These are phyloP conservation scores for Clarias laeviceps DNA, from an alignment of 2,797 vertebrate genomes.

Conservation along the genomic window DNA sequence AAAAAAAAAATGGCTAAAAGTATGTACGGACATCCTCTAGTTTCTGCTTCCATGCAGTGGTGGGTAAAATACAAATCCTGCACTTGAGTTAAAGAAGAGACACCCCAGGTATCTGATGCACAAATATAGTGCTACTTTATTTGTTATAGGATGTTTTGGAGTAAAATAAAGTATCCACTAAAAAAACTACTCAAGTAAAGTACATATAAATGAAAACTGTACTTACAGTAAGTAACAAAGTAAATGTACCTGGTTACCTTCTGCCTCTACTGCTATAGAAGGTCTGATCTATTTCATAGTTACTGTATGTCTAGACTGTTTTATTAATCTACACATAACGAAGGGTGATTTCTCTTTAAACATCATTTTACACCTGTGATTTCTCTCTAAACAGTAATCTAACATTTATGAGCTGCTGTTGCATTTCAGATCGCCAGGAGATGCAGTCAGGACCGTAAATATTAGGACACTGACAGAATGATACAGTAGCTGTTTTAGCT, in stretches of 20 bases:
- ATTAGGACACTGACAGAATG: not conserved
- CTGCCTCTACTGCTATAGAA: too few relatives aligned
- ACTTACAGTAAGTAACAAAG: too few relatives aligned
- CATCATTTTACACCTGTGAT: not conserved
- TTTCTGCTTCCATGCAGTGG: too few relatives aligned
- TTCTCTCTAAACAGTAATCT: not conserved
- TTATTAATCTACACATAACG: not conserved
- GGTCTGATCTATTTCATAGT: not conserved
- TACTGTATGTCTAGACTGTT: not conserved
- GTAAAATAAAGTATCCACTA: too few relatives aligned
- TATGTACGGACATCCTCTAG: not conserved
- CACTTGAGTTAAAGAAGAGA: too few relatives aligned
- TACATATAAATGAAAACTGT: too few relatives aligned
- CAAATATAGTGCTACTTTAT: too few relatives aligned
- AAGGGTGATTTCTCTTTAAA: not conserved
- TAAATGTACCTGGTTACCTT: too few relatives aligned
- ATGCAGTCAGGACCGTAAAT: not conserved
- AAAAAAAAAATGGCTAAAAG: not conserved
- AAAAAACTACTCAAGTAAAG: too few relatives aligned
- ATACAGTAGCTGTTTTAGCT: not conserved
- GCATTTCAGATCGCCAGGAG: not conserved
- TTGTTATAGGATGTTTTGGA: too few relatives aligned
- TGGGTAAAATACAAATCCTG: too few relatives aligned
- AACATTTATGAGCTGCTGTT: not conserved
- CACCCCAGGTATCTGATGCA: too few relatives aligned